phyloP scores from a whole-genome alignment of 92 coral and sea anemone genomes.

The Siderastrea radians region DNA sequence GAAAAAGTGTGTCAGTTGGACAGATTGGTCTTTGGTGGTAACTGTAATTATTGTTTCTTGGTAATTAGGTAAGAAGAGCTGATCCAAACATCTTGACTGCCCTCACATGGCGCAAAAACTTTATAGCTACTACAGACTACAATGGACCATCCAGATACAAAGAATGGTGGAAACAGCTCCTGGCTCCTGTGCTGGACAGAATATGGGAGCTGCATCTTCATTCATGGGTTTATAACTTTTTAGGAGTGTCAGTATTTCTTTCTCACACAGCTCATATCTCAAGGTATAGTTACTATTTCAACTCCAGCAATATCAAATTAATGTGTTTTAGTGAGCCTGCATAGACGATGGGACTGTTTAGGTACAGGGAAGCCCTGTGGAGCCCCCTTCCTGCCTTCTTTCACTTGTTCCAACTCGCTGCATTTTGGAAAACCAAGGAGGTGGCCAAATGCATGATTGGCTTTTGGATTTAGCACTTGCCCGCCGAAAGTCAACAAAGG shows the following conservation, averaged over 20 bases:
- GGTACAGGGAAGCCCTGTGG: no score
- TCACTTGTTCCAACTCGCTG: no score
- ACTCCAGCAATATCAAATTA: no score
- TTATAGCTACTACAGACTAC: conserved; percentile 56
- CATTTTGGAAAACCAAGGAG: no score
- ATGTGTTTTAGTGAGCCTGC: no score
- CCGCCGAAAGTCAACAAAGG: no score
- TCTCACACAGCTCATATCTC: conserved; percentile 85
- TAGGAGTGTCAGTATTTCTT: conserved; percentile 86
- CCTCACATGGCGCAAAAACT: conserved; percentile 87
- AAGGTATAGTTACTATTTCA: conserved; percentile 56
- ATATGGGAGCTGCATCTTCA: conserved; percentile 93
- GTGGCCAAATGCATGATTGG: no score
- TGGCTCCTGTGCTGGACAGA: conserved; percentile 82
- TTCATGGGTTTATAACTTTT: conserved; percentile 88
- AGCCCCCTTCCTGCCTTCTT: no score
- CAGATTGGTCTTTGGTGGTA: no score
- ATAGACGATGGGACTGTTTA: no score
- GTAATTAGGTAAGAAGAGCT: conserved; percentile 83
- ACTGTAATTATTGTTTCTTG: not conserved
- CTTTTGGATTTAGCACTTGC: no score
- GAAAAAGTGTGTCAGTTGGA: no score
- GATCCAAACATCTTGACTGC: conserved; percentile 93
- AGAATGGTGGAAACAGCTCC: conserved; percentile 84
- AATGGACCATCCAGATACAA: conserved; percentile 77